A percentile compares a stretch with the other conserved stretches of the same genome.
Conservation (phyloP, 2,113 vertebrate genomes). For the Triplophysa dalaica region DNA sequence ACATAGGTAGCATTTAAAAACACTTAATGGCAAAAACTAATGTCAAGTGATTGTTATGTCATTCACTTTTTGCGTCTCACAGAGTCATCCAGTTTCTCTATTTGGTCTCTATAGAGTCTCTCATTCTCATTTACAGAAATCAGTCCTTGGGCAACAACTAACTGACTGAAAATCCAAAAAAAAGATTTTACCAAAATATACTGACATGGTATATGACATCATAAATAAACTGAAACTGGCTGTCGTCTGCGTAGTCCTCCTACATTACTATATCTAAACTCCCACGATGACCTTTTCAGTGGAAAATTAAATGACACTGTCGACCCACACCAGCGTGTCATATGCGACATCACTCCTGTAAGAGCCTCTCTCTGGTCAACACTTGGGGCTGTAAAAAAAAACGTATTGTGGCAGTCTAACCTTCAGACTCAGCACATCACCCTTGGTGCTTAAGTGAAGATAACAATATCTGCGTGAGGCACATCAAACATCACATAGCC, state of each 20-base stretch:
- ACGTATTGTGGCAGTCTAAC: neutral
- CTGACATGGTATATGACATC: no score
- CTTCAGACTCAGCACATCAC: neutral
- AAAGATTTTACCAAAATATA: neutral
- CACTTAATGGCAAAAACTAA: neutral
- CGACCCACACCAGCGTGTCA: neutral
- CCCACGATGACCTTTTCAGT: conserved; percentile 1
- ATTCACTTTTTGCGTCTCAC: neutral
- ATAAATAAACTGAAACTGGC: neutral
- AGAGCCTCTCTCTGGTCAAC: neutral
- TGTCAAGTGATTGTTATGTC: neutral
- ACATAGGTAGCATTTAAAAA: no score
- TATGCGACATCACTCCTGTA: neutral
- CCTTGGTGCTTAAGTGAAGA: neutral
- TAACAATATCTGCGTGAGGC: neutral
- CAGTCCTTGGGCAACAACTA: neutral
- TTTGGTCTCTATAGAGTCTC: neutral
- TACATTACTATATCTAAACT: neutral
- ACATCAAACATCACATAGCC: neutral
- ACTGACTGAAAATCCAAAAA: neutral
- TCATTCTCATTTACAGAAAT: neutral
- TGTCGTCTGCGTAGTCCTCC: neutral
- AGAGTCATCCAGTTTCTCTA: neutral
- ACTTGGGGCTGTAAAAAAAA: neutral
- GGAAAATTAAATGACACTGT: neutral